Base-by-base conservation (phyloP, 1,140 invertebrate genomes). In the Platyura marginata region DNA sequence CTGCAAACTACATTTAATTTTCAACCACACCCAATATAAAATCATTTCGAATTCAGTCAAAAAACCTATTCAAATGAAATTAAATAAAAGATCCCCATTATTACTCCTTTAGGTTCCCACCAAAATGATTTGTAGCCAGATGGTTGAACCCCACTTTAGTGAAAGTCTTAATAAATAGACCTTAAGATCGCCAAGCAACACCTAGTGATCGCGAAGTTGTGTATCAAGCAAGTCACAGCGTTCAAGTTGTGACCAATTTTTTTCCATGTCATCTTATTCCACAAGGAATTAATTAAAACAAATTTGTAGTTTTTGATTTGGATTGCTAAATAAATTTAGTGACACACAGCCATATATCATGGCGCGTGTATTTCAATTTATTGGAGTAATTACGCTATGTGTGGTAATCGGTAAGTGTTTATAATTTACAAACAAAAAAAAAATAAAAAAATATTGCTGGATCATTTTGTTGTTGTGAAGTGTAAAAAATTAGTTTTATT, bases 181-280 rank as follows among this genome's bases (percentile, higher is more conserved):
- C 57, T 54, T 52, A 55, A 50, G 52, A 49, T 46, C 40, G 48
- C 41, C 48, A 51, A 54, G 53, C 57, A 60, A 60, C 58, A 60
- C 56, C 58, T 61, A 61, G 57, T 61, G 56, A 55, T 56, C 57
- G 49, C 55, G 58, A 57, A 55, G 55, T 56, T 59, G 57, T n/a
- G n/a, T n/a, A n/a, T n/a, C n/a, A n/a, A n/a, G n/a, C n/a, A n/a
- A n/a, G n/a, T n/a, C n/a, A n/a, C n/a, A n/a, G n/a, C n/a, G n/a
- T n/a, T n/a, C n/a, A n/a, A n/a, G n/a, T n/a, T n/a, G n/a, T n/a
- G n/a, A n/a, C n/a, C n/a, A n/a, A n/a, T n/a, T n/a, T n/a, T n/a
- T n/a, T n/a, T n/a, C n/a, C n/a, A n/a, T n/a, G n/a, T n/a, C n/a
- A n/a, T n/a, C n/a, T n/a, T n/a, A n/a, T n/a, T n/a, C n/a, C n/a